Evolutionary conservation across 2,113 vertebrate species (phyloP).

Genomic region (Calidris pugnax): DNA sequence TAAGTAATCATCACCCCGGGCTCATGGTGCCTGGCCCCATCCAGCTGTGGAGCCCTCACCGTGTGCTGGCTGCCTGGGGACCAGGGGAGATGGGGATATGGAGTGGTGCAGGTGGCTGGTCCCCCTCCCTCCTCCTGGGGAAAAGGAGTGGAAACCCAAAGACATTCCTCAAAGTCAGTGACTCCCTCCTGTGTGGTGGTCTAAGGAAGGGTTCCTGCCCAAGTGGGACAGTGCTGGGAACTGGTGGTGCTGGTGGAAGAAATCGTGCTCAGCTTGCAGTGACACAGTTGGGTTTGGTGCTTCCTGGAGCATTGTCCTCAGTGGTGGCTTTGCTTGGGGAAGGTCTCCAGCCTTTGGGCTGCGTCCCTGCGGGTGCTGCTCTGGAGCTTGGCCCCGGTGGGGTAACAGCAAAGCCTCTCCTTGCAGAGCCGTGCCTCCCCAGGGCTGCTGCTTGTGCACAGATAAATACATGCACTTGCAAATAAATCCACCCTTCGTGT

Average conservation of each 20-base stretch:
- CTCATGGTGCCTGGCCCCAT: neutral
- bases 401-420: neutral
- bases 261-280: neutral
- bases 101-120: neutral
- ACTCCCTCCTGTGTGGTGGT: neutral
- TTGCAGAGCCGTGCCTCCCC: neutral
- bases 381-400: neutral
- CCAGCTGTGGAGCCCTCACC: neutral
- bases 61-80: neutral
- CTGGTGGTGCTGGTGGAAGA: neutral
- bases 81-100: neutral
- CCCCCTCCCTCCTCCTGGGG: neutral
- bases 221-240: neutral
- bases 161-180: neutral
- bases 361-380: rapidly evolving
- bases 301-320: neutral
- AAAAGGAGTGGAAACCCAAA: neutral
- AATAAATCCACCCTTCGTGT: neutral
- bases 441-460: neutral
- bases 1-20: neutral
- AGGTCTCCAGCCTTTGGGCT: neutral
- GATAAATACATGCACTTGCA: neutral
- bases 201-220: neutral
- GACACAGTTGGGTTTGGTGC: rapidly evolving
- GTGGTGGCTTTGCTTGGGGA: rapidly evolving